Evolutionary conservation across 2,888 invertebrate species (phyloP).

Genomic region (Stenurella melanura): DNA sequence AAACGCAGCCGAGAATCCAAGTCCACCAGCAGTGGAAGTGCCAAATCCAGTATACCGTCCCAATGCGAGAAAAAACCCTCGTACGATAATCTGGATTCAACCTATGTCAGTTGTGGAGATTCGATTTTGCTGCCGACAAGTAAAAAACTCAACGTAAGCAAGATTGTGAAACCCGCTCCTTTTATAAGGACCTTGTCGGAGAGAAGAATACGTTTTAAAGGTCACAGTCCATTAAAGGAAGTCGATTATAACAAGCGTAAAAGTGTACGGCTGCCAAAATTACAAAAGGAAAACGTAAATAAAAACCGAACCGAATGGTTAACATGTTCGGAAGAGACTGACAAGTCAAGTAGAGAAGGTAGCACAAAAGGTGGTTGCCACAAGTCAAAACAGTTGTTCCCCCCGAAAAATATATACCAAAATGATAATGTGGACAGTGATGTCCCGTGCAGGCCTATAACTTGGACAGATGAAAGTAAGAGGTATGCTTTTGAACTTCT

Average conservation of each 20-base stretch:
- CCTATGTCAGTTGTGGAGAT: conserved; percentile 72
- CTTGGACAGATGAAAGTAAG: conserved; percentile 70
- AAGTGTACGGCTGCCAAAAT: conserved; percentile 48
- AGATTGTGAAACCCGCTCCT: conserved; percentile 65
- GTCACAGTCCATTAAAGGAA: conserved; percentile 69
- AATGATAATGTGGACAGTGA: conserved; percentile 37
- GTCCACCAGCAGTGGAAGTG: conserved; percentile 47
- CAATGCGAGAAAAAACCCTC: conserved; percentile 21
- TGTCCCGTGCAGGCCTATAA: conserved; percentile 55
- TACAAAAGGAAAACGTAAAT: conserved; percentile 39
- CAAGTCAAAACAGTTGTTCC: conserved; percentile 47
- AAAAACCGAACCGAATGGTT: conserved; percentile 43
- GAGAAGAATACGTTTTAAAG: conserved; percentile 69
- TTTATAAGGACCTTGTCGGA: conserved; percentile 69
- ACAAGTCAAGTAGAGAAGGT: conserved; percentile 38
- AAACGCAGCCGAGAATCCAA: conserved; percentile 65
- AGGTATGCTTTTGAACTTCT: conserved; percentile 70
- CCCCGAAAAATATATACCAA: conserved; percentile 44
- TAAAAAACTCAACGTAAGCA: conserved; percentile 68
- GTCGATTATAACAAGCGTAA: conserved; percentile 58
- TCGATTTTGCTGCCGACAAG: conserved; percentile 69
- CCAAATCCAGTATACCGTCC: conserved; percentile 35
- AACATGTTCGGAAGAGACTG: conserved; percentile 51
- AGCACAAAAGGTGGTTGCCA: conserved; percentile 24
- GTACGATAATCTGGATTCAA: conserved; percentile 67